Percentiles rank a stretch among this genome's conserved stretches.
phyloP scores from a whole-genome alignment of 2,113 vertebrate genomes.

The Albula goreensis region DNA sequence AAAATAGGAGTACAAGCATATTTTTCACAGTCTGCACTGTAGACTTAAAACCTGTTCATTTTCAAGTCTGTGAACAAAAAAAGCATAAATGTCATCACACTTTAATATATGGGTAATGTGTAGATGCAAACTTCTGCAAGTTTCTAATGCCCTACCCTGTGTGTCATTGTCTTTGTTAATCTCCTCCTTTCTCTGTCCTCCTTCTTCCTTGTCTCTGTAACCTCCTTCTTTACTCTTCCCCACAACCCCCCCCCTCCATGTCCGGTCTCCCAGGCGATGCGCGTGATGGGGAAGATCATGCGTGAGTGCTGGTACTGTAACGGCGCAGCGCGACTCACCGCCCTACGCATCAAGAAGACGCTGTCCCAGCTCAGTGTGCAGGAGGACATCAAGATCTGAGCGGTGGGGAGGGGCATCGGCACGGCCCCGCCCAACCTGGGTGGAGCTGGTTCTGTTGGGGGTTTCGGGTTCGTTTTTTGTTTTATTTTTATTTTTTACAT shows the following conservation, averaged over 20 bases:
- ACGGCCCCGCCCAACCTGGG: background rate
- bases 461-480: background rate
- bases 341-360: slow-evolving; percentile 95
- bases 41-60: too few relatives aligned
- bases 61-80: too few relatives aligned
- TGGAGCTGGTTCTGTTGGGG: background rate
- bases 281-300: slow-evolving; percentile 98
- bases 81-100: too few relatives aligned
- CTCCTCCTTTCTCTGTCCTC: background rate
- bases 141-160: background rate
- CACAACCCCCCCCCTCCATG: background rate
- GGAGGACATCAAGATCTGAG: slow-evolving; percentile 90
- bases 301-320: slow-evolving; percentile 96
- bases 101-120: too few relatives aligned
- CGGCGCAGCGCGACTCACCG: slow-evolving; percentile 85
- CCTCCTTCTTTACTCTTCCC: background rate
- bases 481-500: background rate
- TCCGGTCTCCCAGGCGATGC: slow-evolving; percentile 72
- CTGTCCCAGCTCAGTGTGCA: slow-evolving; percentile 92
- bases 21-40: too few relatives aligned
- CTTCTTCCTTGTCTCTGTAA: background rate
- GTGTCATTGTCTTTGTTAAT: background rate
- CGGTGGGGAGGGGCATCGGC: background rate
- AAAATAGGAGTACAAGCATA: too few relatives aligned
- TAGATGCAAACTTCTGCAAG: too few relatives aligned